phyloP scores from a whole-genome alignment of 2,113 vertebrate species.

The Cairina moschata region DNA sequence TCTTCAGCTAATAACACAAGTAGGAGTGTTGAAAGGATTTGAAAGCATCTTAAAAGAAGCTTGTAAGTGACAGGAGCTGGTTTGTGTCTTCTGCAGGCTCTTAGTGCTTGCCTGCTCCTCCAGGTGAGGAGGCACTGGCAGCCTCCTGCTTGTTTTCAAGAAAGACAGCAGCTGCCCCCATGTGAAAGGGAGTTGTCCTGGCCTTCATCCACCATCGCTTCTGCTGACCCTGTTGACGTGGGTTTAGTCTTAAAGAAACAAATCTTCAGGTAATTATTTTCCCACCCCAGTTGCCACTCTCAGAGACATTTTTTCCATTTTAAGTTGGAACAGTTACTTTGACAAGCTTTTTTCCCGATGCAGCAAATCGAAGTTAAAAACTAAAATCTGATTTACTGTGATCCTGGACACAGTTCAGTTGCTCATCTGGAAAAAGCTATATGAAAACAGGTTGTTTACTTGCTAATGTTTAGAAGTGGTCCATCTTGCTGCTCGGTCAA shows the following conservation, averaged over 20 bases:
- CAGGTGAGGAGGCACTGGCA: not conserved
- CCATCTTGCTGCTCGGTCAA: not conserved
- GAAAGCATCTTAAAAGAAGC: not conserved
- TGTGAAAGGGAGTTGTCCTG: not conserved
- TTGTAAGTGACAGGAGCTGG: not conserved
- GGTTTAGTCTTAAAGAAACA: conserved; percentile 3
- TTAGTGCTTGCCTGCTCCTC: not conserved
- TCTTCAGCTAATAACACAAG: not conserved
- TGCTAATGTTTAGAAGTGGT: not conserved
- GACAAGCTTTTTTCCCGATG: not conserved
- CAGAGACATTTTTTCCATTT: not conserved
- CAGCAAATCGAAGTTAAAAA: not conserved
- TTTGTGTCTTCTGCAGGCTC: not conserved
- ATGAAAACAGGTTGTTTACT: not conserved
- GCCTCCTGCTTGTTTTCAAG: not conserved
- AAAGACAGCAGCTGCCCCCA: not conserved
- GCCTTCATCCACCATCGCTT: not conserved
- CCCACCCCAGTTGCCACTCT: not conserved
- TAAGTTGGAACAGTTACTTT: not conserved
- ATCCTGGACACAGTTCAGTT: not conserved
- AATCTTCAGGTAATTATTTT: not conserved
- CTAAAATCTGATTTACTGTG: not conserved
- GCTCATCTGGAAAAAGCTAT: not conserved
- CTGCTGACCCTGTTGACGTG: conserved; percentile 18
- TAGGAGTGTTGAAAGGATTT: not conserved